A percentile compares a stretch with the other conserved stretches of the same genome.
Conservation (phyloP, 2,888 invertebrate species). For the Volucella bombylans region DNA sequence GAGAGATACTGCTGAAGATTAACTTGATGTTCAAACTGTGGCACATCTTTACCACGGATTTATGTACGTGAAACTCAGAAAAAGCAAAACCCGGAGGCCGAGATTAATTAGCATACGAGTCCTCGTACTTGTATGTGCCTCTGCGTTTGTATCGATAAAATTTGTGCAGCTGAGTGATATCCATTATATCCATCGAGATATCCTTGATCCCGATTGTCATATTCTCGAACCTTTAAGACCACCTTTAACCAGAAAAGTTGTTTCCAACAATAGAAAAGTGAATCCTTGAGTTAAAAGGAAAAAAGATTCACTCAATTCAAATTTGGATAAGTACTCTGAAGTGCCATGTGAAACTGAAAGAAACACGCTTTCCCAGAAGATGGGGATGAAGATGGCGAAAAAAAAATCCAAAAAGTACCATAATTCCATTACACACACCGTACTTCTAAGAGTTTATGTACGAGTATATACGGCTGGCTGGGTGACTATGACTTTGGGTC, state of each 20-base stretch:
- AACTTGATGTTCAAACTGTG: background rate
- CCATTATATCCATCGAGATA: constrained; percentile 14
- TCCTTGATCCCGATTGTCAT: constrained; percentile 27
- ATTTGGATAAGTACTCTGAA: constrained; percentile 38
- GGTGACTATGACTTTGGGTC: too few species aligned
- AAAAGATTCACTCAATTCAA: constrained; percentile 20
- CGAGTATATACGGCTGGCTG: too few species aligned
- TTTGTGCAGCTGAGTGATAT: constrained; percentile 39
- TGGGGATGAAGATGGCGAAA: background rate
- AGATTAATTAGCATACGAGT: background rate
- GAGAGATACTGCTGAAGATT: too few species aligned
- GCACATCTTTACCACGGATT: background rate
- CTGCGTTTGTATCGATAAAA: background rate
- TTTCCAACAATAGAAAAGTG: background rate
- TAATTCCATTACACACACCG: constrained; percentile 12
- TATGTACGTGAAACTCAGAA: background rate
- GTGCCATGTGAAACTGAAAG: constrained; percentile 10
- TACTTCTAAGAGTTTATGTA: background rate
- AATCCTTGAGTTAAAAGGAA: background rate
- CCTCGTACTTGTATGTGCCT: background rate
- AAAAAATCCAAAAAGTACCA: constrained; percentile 9
- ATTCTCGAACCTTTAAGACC: background rate
- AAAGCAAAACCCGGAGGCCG: background rate
- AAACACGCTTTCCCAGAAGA: background rate
- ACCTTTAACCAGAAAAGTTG: background rate